Evolutionary conservation across 2,113 vertebrate genomes (phyloP).

Genomic region (Phaethornis superciliosus): DNA sequence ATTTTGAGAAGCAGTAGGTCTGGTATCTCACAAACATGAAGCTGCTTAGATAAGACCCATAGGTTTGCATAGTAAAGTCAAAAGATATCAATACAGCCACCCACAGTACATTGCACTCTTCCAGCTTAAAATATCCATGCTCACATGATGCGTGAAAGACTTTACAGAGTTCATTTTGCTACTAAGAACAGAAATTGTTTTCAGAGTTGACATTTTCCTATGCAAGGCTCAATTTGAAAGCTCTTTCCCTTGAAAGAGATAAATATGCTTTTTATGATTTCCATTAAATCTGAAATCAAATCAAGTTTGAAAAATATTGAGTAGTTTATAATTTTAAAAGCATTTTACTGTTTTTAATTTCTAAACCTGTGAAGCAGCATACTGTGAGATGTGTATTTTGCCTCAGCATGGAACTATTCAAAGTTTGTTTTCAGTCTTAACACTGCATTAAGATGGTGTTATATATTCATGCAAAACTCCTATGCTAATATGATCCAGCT

Average conservation of each 20-base stretch:
- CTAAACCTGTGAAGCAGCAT: neutral
- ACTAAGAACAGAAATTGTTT: neutral
- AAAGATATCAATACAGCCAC: neutral
- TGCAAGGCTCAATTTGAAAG: neutral
- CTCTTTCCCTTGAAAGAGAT: neutral
- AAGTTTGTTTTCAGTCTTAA: neutral
- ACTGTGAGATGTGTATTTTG: neutral
- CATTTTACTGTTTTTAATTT: neutral
- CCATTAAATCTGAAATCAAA: neutral
- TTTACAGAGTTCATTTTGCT: neutral
- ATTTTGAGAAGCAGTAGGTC: neutral
- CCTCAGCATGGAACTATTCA: neutral
- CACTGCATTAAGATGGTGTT: neutral
- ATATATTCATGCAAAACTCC: neutral
- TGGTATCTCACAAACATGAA: neutral
- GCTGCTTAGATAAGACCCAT: fast-evolving
- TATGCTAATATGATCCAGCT: neutral
- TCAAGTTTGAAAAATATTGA: neutral
- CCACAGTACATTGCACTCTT: too few species aligned
- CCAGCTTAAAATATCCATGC: neutral
- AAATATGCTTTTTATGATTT: neutral
- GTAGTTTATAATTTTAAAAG: neutral
- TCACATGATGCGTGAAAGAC: neutral
- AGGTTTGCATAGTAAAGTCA: neutral
- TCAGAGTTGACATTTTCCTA: neutral